A percentile compares a stretch with the other conserved stretches of the same genome.
Conservation (phyloP, 2,888 invertebrate genomes). For the Brachyopa scutellaris region DNA sequence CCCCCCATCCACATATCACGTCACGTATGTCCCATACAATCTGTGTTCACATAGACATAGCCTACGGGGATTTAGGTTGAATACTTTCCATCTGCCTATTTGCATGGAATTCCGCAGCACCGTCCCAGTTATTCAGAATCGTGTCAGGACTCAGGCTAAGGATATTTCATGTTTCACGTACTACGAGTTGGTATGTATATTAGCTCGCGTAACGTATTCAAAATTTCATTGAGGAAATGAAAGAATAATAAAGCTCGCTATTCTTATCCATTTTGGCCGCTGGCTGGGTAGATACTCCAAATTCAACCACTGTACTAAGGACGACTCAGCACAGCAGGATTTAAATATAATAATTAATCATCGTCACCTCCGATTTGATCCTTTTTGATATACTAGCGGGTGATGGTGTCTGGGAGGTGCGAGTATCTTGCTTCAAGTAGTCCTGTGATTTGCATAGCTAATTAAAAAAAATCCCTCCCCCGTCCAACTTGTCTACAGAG, state of each 20-base stretch:
- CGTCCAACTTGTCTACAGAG: no score
- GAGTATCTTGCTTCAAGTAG: constrained; percentile 24
- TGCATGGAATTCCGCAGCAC: background rate
- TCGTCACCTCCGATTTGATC: constrained; percentile 25
- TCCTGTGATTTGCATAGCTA: constrained; percentile 58
- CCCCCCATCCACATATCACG: background rate
- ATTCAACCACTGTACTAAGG: no score
- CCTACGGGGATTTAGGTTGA: background rate
- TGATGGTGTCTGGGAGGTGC: background rate
- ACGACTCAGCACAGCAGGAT: constrained; percentile 1
- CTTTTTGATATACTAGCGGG: background rate
- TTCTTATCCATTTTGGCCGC: no score
- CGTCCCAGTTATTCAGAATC: no score
- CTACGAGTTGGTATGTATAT: no score
- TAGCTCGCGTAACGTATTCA: no score
- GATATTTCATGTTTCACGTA: no score
- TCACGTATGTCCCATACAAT: background rate
- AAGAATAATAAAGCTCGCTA: no score
- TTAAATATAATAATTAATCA: constrained; percentile 4
- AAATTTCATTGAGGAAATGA: no score
- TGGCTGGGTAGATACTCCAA: no score
- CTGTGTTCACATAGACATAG: background rate
- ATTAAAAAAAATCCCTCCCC: constrained; percentile 53
- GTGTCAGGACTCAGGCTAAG: no score
- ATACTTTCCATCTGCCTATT: background rate